Percentiles rank a stretch among this genome's conserved stretches.
These are phyloP conservation scores for Fistularia tabacaria DNA, from an alignment of 2,797 vertebrate species.

Conservation along the genomic window DNA sequence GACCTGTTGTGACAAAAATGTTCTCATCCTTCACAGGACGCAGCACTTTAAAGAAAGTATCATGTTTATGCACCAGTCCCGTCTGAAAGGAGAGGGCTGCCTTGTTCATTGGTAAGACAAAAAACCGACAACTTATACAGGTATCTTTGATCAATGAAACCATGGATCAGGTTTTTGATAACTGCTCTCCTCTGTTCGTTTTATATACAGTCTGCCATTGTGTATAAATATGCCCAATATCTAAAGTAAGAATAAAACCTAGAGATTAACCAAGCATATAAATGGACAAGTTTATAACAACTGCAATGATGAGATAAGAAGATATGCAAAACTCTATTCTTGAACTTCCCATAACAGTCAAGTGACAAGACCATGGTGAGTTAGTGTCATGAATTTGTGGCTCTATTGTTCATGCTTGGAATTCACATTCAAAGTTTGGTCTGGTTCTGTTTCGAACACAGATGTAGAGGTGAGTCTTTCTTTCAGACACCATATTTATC, in stretches of 20 bases:
- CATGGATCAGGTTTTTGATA: no score
- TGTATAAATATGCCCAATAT: no score
- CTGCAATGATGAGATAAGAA: constrained; percentile 45
- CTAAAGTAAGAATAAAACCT: no score
- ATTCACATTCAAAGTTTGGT: no score
- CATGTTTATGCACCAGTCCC: constrained; percentile 89
- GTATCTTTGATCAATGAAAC: no score
- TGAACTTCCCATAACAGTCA: constrained; percentile 68
- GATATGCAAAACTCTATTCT: constrained; percentile 57
- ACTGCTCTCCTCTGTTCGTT: no score
- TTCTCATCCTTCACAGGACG: constrained; percentile 70
- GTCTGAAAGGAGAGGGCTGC: constrained; percentile 87
- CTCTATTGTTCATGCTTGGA: not conserved
- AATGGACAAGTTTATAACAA: constrained; percentile 43
- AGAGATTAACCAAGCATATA: constrained; percentile 12
- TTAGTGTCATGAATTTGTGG: constrained; percentile 7
- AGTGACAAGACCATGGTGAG: constrained; percentile 20
- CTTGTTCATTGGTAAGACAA: constrained; percentile 90
- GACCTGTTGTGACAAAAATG: constrained; percentile 4
- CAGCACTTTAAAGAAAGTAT: constrained; percentile 96
- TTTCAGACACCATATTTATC: no score
- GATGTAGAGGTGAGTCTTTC: no score
- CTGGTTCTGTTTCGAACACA: no score
- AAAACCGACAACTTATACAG: not conserved
- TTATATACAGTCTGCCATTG: no score